Percentiles rank a stretch among this genome's conserved stretches.
These are phyloP conservation scores for Phenganax marumi DNA, from an alignment of 92 coral and sea anemone species.

Conservation along the genomic window DNA sequence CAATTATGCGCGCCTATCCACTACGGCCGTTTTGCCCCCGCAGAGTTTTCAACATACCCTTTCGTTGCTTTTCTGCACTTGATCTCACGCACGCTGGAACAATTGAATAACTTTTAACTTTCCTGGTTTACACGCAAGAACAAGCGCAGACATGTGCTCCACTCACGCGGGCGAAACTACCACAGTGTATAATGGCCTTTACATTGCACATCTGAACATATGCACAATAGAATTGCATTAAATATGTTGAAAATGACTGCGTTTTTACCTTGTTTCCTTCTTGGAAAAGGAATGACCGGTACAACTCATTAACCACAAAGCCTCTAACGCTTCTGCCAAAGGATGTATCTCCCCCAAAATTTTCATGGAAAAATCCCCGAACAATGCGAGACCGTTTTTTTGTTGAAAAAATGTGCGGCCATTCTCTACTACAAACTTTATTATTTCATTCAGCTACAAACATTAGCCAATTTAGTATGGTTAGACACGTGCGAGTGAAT, in stretches of 20 bases:
- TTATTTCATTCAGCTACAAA: background rate
- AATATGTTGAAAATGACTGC: background rate
- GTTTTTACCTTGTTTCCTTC: constrained; percentile 14
- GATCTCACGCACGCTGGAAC: too few relatives aligned
- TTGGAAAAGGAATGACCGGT: background rate
- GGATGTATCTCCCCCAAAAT: background rate
- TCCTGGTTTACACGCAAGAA: too few relatives aligned
- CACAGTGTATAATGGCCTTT: background rate
- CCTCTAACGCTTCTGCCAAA: background rate
- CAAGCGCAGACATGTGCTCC: too few relatives aligned
- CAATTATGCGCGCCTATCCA: too few relatives aligned
- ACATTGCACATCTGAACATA: background rate
- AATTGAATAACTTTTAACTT: too few relatives aligned
- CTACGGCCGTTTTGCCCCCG: too few relatives aligned
- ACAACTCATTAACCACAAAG: background rate
- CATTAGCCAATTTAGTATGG: too few relatives aligned
- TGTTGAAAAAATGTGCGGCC: background rate
- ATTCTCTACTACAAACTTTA: background rate
- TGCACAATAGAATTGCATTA: background rate
- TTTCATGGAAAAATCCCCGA: background rate
- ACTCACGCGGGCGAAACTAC: background rate
- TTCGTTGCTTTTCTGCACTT: too few relatives aligned
- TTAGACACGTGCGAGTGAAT: too few relatives aligned
- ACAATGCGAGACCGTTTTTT: background rate
- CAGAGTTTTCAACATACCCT: too few relatives aligned